Conservation (phyloP, 1,140 invertebrate species). For the Cydia strobilella region DNA sequence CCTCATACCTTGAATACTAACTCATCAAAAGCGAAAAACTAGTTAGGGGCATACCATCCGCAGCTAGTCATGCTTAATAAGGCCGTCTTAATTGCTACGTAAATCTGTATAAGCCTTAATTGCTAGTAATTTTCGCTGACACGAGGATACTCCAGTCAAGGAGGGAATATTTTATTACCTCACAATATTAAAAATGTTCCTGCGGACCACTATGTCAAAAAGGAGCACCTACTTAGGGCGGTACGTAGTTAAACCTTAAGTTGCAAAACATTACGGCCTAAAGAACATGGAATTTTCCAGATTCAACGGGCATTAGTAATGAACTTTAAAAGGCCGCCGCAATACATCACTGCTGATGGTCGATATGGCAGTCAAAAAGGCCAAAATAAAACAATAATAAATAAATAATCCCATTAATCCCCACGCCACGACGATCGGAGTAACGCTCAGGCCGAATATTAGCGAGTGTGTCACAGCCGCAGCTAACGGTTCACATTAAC, state of each 20-base stretch:
- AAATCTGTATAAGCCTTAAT: constrained; percentile 53
- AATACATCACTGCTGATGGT: too few relatives aligned
- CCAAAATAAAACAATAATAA: too few relatives aligned
- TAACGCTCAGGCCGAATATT: constrained; percentile 41
- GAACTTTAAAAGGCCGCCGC: too few relatives aligned
- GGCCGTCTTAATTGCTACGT: constrained; percentile 50
- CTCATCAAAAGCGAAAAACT: constrained; percentile 7
- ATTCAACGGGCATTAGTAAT: background rate
- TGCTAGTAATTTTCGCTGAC: constrained; percentile 47
- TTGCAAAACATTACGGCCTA: too few relatives aligned
- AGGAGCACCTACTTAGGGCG: background rate
- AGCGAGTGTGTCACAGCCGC: constrained; percentile 41
- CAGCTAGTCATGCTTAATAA: constrained; percentile 35
- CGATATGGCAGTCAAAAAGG: too few relatives aligned
- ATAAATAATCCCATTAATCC: background rate
- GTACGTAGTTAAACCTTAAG: background rate
- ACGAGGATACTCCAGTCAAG: constrained; percentile 35
- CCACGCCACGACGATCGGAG: background rate
- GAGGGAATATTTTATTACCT: background rate
- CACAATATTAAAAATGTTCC: too few relatives aligned
- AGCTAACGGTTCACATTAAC: constrained; percentile 51
- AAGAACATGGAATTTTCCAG: too few relatives aligned
- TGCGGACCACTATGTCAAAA: background rate
- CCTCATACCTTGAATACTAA: background rate
- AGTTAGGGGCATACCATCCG: background rate